Evolutionary conservation across 2,797 vertebrate genomes (phyloP).

Genomic region (Sebastes glaucus): DNA sequence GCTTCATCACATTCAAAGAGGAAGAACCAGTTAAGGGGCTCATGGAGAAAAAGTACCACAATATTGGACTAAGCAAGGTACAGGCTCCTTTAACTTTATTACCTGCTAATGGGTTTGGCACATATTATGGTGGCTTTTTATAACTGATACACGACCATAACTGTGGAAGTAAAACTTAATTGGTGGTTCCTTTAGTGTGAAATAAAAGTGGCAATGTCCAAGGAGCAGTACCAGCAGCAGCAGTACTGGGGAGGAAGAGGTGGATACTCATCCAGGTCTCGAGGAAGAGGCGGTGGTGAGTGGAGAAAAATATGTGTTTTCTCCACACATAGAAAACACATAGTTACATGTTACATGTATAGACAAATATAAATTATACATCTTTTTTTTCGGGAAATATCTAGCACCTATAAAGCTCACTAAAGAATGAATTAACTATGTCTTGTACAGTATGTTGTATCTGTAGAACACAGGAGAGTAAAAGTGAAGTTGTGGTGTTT

Average conservation of each 20-base stretch:
- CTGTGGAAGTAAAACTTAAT: not conserved
- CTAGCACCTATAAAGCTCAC: no score
- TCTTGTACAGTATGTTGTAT: no score
- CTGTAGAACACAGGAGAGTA: no score
- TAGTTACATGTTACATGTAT: not conserved
- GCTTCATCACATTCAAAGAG: conserved; percentile 98
- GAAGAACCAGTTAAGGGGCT: conserved; percentile 97
- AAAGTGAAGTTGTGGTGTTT: not conserved
- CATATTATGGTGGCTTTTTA: no score
- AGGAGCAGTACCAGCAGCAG: conserved; percentile 98
- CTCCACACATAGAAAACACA: no score
- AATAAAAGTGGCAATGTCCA: conserved; percentile 99
- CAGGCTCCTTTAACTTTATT: not conserved
- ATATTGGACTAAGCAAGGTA: conserved; percentile 98
- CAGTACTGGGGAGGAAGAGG: conserved; percentile 96
- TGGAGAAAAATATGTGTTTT: not conserved
- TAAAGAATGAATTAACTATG: no score
- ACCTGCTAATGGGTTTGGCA: no score
- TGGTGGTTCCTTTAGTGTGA: conserved; percentile 87
- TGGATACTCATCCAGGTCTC: conserved; percentile 88
- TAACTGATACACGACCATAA: not conserved
- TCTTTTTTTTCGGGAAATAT: not conserved
- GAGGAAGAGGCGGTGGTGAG: conserved; percentile 93
- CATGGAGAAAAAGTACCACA: conserved; percentile 99
- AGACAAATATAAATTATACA: not conserved